These are phyloP conservation scores for Panonychus citri DNA, from an alignment of 1,140 invertebrate species.

Conservation along the genomic window DNA sequence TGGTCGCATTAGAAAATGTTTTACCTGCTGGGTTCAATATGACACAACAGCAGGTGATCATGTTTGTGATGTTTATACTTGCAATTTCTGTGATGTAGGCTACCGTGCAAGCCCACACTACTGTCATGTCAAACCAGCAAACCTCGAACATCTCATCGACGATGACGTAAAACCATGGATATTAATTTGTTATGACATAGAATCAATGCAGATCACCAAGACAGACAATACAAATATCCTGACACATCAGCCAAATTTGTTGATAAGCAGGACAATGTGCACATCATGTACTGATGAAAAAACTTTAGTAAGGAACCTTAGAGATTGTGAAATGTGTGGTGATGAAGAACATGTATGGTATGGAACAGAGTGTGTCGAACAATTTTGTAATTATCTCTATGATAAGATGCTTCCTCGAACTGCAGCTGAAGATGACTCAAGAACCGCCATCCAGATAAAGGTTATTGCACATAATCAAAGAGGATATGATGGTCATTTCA, in stretches of 20 bases:
- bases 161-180: not conserved
- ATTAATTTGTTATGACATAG: not conserved
- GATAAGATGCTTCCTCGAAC: not conserved
- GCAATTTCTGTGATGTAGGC: too few relatives aligned
- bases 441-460: not conserved
- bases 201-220: not conserved
- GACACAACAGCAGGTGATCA: too few relatives aligned
- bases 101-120: not conserved
- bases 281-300: not conserved
- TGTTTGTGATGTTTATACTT: too few relatives aligned
- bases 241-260: not conserved
- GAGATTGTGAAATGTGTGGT: not conserved
- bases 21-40: too few relatives aligned
- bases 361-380: not conserved
- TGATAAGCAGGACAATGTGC: not conserved
- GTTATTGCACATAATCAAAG: not conserved
- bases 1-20: too few relatives aligned
- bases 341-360: not conserved
- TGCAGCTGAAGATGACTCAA: not conserved
- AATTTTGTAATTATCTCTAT: not conserved
- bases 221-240: not conserved
- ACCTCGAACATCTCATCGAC: not conserved
- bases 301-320: not conserved
- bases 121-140: not conserved
- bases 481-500: slow-evolving; percentile 3